These are phyloP conservation scores for Ammodytes marinus DNA, from an alignment of 2,113 vertebrate species.

Conservation along the genomic window DNA sequence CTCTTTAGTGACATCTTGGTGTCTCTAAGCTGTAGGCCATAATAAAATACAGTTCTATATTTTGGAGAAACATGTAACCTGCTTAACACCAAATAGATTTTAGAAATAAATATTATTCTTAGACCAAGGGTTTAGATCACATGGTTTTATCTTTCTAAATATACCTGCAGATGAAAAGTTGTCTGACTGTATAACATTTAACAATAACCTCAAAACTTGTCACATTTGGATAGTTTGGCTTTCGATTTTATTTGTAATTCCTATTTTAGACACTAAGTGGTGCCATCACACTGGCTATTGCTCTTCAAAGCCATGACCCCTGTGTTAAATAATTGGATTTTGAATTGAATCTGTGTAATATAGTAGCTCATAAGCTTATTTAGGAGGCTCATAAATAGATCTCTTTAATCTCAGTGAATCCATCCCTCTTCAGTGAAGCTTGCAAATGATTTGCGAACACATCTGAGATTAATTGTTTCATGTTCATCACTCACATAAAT, in stretches of 20 bases:
- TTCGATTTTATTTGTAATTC: background rate
- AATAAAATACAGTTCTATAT: too few relatives aligned
- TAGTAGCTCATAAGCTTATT: conserved; percentile 34
- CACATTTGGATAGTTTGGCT: background rate
- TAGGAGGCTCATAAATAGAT: conserved; percentile 43
- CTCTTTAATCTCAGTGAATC: conserved; percentile 40
- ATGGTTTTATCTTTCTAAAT: background rate
- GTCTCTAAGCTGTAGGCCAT: background rate
- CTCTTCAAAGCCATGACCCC: conserved; percentile 9
- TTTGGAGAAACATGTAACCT: too few relatives aligned
- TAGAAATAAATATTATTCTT: too few relatives aligned
- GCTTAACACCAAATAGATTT: too few relatives aligned
- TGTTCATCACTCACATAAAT: conserved; percentile 3
- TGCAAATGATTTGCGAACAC: conserved; percentile 23
- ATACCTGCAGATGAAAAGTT: background rate
- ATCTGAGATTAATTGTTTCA: background rate
- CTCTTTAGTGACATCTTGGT: background rate
- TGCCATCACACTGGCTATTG: conserved; percentile 8
- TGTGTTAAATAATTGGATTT: conserved; percentile 46
- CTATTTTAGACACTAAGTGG: conserved; percentile 41
- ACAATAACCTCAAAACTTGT: too few relatives aligned
- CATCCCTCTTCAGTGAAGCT: conserved; percentile 15
- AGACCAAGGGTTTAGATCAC: background rate
- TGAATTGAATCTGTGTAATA: conserved; percentile 55
- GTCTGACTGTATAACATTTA: background rate